Evolutionary conservation across 1,140 invertebrate genomes (phyloP), one percentile per base, ranked within the genome.

Genomic region (Euglossa dilemma): DNA sequence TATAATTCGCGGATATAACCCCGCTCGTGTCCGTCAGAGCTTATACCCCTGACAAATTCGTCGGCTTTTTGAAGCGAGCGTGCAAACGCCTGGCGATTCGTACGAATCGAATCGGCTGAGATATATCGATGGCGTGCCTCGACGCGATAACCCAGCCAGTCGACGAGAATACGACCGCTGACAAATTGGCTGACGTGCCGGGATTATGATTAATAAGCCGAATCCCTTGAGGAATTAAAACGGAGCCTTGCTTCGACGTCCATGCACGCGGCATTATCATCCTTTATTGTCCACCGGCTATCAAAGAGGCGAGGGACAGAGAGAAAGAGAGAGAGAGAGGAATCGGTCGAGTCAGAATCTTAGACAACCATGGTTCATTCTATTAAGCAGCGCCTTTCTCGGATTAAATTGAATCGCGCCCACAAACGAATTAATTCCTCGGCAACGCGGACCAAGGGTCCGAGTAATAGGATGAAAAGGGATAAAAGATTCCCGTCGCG

Each of bases 141-240:
- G 28, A 28, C 0, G 1, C 2, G 45, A 52, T 70, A 71, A 71
- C 25, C n/a, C 50, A 25, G 36, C 1, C 18, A 47, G 36, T 71
- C 67, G 47, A 57, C 52, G 36, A 28, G n/a, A 45, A 45, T 36
- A 14, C 23, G 6, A 5, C 14, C 28, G 12, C 20, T 36, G 52
- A 72, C 54, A 45, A 73, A 73, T 73, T 59, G 54, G 14, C 23
- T 8, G 54, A 43, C 4, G 43, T 2, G 28, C n/a, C 5, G 3
- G 36, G 14, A 59, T 74, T 74, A 25, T 90, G 84, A 90, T 89
- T 86, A 87, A 89, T 90, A 87, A 79, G 59, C 81, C 64, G 67
- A 63, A 78, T 80, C 74, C 75, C 54, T 73, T 52, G 76, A 63
- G 77, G 84, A 83, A 89, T 90, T 85, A 87, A 85, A 90, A 81